Evolutionary conservation across 2,888 invertebrate species (phyloP).

Genomic region (Zaprionus lineosus): DNA sequence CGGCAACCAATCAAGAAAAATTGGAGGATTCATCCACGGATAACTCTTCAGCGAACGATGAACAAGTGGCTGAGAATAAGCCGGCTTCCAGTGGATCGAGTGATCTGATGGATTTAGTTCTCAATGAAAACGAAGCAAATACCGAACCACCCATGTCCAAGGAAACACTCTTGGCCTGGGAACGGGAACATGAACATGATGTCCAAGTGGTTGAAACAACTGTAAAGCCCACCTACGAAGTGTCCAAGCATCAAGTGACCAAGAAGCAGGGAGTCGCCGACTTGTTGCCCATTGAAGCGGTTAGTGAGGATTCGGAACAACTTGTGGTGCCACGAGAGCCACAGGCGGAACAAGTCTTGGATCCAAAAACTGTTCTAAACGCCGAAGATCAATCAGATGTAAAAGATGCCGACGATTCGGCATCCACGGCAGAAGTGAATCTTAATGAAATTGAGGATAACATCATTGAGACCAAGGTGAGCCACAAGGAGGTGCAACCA

Average conservation of each 20-base stretch:
- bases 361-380: background rate
- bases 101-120: slow-evolving; percentile 46
- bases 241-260: slow-evolving; percentile 64
- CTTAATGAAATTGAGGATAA: slow-evolving; percentile 44
- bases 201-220: slow-evolving; percentile 21
- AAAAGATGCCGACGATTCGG: no score
- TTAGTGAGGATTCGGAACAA: slow-evolving; percentile 5
- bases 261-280: slow-evolving; percentile 67
- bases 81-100: slow-evolving; percentile 53
- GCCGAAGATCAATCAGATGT: slow-evolving; percentile 4
- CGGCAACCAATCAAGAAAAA: no score
- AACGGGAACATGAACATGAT: slow-evolving; percentile 47
- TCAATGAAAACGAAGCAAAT: slow-evolving; percentile 53
- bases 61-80: slow-evolving; percentile 8
- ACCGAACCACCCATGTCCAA: slow-evolving; percentile 59
- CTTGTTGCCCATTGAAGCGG: slow-evolving; percentile 35
- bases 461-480: slow-evolving; percentile 26
- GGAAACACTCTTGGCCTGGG: slow-evolving; percentile 51
- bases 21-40: background rate
- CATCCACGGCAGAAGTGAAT: background rate
- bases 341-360: background rate
- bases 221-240: slow-evolving; percentile 39
- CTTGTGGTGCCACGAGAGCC: slow-evolving; percentile 11
- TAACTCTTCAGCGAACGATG: background rate
- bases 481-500: slow-evolving; percentile 5